Base-by-base conservation (phyloP, 2,113 vertebrate genomes). In the Nicator chloris region DNA sequence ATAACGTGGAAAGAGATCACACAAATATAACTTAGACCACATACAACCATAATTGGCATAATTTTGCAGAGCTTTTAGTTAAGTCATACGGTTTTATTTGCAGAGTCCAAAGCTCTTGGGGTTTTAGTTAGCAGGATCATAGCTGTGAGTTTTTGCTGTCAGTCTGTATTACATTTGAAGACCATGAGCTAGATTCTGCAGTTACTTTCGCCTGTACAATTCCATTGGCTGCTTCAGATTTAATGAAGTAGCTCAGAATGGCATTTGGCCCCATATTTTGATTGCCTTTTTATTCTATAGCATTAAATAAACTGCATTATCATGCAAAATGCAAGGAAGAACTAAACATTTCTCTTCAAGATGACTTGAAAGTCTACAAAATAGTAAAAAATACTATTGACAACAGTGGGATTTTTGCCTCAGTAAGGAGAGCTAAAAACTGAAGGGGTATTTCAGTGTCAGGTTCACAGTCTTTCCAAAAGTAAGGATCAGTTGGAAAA, bases 31-130 rank as follows among this genome's bases (percentile, higher is more conserved):
- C 50, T 73, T 89, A 54, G 63, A 65, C 57, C 68, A 26, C 7
- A 15, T 63, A 45, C 54, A 65, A 68, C 79, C 45, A 45, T 57
- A 49, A 82, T 45, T 69, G 89, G 60, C 89, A 35, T 76, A 40
- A 22, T 65, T 91, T 92, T 64, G 35, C 86, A 37, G 69, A 85
- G 72, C 70, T 94, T 91, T 89, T 93, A 95, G 60, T 65, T 71
- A 73, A 63, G 47, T 76, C 40, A 4, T 77, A 84, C 89, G 84
- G 61, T 95, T 88, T 95, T 77, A 42, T 83, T 85, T 90, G 94
- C 93, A 77, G 93, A 96, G 96, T 97, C 96, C 96, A 97, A 97
- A 97, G 95, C 77, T 84, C 53, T 47, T 75, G 69, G 69, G 40
- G 71, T 96, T 94, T 96, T 89, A 26, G 31, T 88, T 81, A 90